These are phyloP conservation scores for Dascyllus trimaculatus DNA, from an alignment of 2,113 vertebrate genomes.

Conservation along the genomic window DNA sequence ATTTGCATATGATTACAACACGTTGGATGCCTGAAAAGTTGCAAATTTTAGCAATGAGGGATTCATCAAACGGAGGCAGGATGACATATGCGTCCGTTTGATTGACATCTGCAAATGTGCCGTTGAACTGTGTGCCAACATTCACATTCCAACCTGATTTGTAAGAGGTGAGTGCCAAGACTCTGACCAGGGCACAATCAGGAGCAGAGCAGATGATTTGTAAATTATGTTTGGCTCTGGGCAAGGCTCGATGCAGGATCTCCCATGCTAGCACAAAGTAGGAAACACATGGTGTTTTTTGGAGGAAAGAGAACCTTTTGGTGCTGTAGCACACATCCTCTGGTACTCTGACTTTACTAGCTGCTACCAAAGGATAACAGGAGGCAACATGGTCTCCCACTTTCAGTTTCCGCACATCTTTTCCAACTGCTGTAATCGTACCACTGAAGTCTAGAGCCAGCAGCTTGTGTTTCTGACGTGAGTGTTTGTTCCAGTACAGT, in stretches of 20 bases:
- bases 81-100: slow-evolving; percentile 82
- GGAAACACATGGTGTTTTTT: slow-evolving; percentile 86
- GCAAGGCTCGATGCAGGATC: slow-evolving; percentile 82
- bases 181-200: slow-evolving; percentile 83
- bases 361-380: slow-evolving; percentile 87
- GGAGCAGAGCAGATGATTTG: slow-evolving; percentile 83
- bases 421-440: slow-evolving; percentile 85
- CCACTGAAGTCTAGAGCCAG: slow-evolving; percentile 89
- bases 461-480: slow-evolving; percentile 83
- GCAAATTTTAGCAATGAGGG: slow-evolving; percentile 65
- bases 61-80: slow-evolving; percentile 81
- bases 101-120: slow-evolving; percentile 51
- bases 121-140: slow-evolving; percentile 65
- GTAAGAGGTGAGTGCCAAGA: slow-evolving; percentile 81
- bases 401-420: slow-evolving; percentile 85
- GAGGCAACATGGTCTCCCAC: slow-evolving; percentile 86
- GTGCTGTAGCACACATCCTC: slow-evolving; percentile 84
- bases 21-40: slow-evolving; percentile 72
- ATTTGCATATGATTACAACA: slow-evolving; percentile 84
- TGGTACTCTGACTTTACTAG: slow-evolving; percentile 83
- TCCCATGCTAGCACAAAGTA: slow-evolving; percentile 88
- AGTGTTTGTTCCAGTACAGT: slow-evolving; percentile 87
- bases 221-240: slow-evolving; percentile 77
- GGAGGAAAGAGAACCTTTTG: slow-evolving; percentile 82
- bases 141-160: slow-evolving; percentile 85